Conservation (phyloP, 1,140 invertebrate genomes). For the Bombyx mori region ASM3026992v2 NC_085126.1:8499501-8500000, state of each 20-base stretch:
- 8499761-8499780: background rate
- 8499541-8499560: background rate
- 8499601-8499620: background rate
- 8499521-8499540: background rate
- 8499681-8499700: too few species aligned
- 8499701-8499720: too few species aligned
- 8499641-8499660: background rate
- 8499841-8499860: background rate
- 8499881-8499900: too few species aligned
- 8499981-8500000: too few species aligned
- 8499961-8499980: too few species aligned
- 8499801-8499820: background rate
- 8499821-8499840: conserved; percentile 4
- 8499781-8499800: background rate
- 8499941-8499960: too few species aligned
- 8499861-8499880: too few species aligned
- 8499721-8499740: background rate
- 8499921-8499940: too few species aligned
- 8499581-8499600: background rate
- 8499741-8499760: conserved; percentile 4
- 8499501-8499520: background rate
- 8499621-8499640: background rate
- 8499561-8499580: background rate
- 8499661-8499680: too few species aligned
- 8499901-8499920: too few species aligned